Evolutionary conservation across 2,888 invertebrate species (phyloP).

Genomic region (Rotaria socialis): DNA sequence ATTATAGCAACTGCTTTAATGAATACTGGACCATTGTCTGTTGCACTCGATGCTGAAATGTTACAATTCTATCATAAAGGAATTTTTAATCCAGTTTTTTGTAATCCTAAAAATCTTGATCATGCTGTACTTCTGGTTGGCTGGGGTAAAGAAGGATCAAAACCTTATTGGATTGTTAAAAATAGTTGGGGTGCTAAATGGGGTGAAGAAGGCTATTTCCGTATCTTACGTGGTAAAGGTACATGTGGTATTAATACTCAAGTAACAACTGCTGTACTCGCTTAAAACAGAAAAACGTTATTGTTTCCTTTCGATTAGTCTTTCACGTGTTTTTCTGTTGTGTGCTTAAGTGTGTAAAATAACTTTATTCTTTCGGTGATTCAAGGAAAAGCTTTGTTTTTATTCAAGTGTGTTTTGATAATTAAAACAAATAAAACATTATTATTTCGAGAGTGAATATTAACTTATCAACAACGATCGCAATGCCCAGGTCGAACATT

Average conservation of each 20-base stretch:
- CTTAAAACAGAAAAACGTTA: conserved; percentile 49
- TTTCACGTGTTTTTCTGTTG: background rate
- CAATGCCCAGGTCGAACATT: too few species aligned
- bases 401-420: background rate
- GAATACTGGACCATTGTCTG: conserved; percentile 52
- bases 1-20: conserved; percentile 52
- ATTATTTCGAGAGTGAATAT: too few species aligned
- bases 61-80: conserved; percentile 52
- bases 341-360: background rate
- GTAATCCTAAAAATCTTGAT: conserved; percentile 49
- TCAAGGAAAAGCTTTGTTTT: background rate
- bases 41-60: conserved; percentile 52
- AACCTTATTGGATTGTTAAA: conserved; percentile 46
- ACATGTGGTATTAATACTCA: conserved; percentile 54
- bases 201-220: conserved; percentile 53
- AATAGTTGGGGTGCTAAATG: conserved; percentile 52
- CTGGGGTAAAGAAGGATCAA: conserved; percentile 39
- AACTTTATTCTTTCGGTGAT: background rate
- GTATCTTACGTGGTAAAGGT: conserved; percentile 51
- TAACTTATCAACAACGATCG: too few species aligned
- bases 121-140: conserved; percentile 46
- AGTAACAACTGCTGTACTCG: conserved; percentile 51
- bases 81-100: conserved; percentile 51
- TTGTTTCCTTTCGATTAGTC: too few species aligned
- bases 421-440: background rate